Evolutionary conservation across 2,888 invertebrate species (phyloP).

Genomic region (Spodoptera littoralis): DNA sequence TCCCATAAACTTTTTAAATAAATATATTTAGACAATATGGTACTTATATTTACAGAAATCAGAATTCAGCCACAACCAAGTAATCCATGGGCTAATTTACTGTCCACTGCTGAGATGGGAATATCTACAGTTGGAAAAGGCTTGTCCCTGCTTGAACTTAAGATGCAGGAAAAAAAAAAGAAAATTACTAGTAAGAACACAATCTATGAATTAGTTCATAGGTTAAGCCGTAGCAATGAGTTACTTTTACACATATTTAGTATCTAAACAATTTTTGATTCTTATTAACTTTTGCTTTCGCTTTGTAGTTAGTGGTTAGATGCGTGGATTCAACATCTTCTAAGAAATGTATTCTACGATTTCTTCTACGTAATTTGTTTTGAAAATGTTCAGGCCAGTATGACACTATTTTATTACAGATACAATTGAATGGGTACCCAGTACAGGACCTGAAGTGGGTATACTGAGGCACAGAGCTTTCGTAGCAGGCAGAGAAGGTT

Average conservation of each 20-base stretch:
- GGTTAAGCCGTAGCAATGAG: constrained; percentile 1
- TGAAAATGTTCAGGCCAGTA: too few relatives aligned
- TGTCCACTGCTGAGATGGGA: constrained; percentile 32
- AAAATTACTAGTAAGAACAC: constrained; percentile 30
- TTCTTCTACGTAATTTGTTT: too few relatives aligned
- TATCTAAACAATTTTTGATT: neutral
- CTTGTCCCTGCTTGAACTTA: constrained; percentile 36
- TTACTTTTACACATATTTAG: neutral
- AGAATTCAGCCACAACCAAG: constrained; percentile 21
- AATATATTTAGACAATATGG: constrained; percentile 13
- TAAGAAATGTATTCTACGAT: too few relatives aligned
- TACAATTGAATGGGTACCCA: constrained; percentile 75
- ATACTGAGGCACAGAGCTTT: constrained; percentile 71
- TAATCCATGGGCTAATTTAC: constrained; percentile 30
- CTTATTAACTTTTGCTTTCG: too few relatives aligned
- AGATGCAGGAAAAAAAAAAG: constrained; percentile 26
- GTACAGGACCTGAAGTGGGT: constrained; percentile 68
- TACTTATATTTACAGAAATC: constrained; percentile 45
- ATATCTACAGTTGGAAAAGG: constrained; percentile 40
- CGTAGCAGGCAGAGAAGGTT: constrained; percentile 80
- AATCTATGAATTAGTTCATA: constrained; percentile 13
- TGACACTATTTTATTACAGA: constrained; percentile 51
- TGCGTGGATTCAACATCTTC: too few relatives aligned
- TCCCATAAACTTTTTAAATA: neutral
- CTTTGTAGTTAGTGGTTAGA: too few relatives aligned